Evolutionary conservation across 1,140 invertebrate genomes (phyloP).

Genomic region (Aphis gossypii): DNA sequence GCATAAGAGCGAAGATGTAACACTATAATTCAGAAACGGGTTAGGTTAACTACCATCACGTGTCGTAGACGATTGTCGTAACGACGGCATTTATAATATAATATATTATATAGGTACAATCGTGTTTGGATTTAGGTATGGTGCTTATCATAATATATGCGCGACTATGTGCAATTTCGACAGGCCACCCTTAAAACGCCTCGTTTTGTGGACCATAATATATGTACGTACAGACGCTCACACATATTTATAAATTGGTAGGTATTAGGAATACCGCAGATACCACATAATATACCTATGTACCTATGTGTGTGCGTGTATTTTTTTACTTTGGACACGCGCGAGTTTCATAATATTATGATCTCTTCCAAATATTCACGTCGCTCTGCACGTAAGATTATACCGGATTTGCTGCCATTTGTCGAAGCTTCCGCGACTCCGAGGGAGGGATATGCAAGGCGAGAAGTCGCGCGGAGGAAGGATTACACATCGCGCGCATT

Average conservation of each 20-base stretch:
- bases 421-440: neutral
- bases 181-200: neutral
- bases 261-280: too few relatives aligned
- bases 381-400: neutral
- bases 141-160: neutral
- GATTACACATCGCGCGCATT: slow-evolving; percentile 6
- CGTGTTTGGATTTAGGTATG: neutral
- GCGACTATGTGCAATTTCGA: neutral
- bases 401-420: neutral
- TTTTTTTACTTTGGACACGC: neutral
- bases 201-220: neutral
- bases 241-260: neutral
- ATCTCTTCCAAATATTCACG: neutral
- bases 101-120: neutral
- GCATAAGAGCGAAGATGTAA: neutral
- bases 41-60: too few relatives aligned
- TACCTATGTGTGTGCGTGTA: too few relatives aligned
- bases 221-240: too few relatives aligned
- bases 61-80: neutral
- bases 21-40: neutral
- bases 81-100: neutral
- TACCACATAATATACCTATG: too few relatives aligned
- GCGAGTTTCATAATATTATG: neutral
- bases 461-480: neutral
- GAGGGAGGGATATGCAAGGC: neutral